A percentile compares a stretch with the other conserved stretches of the same genome.
Evolutionary conservation across 2,888 invertebrate genomes (phyloP).

Genomic region (Apantesis nais): DNA sequence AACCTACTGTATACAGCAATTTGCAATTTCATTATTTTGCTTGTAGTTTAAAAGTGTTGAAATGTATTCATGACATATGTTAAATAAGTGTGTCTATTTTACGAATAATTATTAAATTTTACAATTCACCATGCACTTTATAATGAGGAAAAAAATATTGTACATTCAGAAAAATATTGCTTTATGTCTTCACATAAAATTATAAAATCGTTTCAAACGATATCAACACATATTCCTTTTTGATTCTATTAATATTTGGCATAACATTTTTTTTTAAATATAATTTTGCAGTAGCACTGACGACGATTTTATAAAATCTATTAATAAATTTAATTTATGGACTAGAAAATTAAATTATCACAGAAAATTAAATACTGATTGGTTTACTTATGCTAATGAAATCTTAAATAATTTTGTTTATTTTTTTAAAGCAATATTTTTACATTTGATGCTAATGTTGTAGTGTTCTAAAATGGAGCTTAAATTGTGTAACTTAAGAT

Average conservation of each 20-base stretch:
- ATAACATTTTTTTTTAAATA: neutral
- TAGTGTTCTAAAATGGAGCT: neutral
- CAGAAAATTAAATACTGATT: slow-evolving; percentile 34
- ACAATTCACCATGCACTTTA: no score
- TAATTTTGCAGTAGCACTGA: slow-evolving; percentile 9
- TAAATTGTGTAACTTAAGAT: no score
- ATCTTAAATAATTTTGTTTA: neutral
- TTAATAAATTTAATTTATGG: slow-evolving; percentile 23
- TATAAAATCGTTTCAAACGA: slow-evolving; percentile 42
- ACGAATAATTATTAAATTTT: no score
- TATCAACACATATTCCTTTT: slow-evolving; percentile 23
- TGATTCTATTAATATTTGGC: neutral
- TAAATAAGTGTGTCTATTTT: no score
- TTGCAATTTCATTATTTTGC: neutral
- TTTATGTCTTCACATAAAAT: slow-evolving; percentile 38
- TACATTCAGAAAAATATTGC: no score
- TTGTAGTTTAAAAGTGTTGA: neutral
- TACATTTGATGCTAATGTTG: neutral
- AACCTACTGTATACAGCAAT: neutral
- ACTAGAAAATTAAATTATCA: slow-evolving; percentile 41
- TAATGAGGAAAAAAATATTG: no score
- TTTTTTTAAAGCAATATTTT: neutral
- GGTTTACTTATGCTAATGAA: slow-evolving; percentile 27
- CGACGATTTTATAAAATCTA: slow-evolving; percentile 14
- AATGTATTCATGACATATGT: no score